phyloP scores from a whole-genome alignment of 2,888 invertebrate species.

The Hylaea fasciaria region DNA sequence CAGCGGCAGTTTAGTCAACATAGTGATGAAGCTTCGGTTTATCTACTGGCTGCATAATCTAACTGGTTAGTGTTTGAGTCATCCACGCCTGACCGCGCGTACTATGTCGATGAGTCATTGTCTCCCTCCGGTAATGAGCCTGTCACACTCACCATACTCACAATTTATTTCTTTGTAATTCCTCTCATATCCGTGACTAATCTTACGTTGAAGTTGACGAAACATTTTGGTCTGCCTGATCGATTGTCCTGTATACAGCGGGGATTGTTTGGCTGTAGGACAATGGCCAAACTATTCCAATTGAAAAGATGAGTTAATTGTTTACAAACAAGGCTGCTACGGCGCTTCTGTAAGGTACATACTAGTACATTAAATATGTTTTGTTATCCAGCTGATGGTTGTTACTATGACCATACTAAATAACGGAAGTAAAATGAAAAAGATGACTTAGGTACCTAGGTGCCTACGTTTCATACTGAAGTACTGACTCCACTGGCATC shows the following conservation, averaged over 20 bases:
- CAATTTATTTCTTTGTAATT: constrained; percentile 46
- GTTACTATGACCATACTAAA: no score
- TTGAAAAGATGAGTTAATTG: not conserved
- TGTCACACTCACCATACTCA: constrained; percentile 41
- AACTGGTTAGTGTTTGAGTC: constrained; percentile 49
- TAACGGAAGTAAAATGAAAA: no score
- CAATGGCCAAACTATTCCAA: constrained; percentile 2
- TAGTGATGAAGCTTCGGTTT: constrained; percentile 34
- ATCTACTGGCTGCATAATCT: constrained; percentile 33
- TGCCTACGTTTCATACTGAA: no score
- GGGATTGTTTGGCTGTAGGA: constrained; percentile 11
- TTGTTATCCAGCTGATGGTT: no score
- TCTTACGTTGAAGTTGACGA: constrained; percentile 27
- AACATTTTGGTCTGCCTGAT: constrained; percentile 16
- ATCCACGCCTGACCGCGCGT: constrained; percentile 53
- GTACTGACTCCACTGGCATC: no score
- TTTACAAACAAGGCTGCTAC: constrained; percentile 6
- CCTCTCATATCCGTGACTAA: constrained; percentile 48
- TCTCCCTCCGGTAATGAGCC: constrained; percentile 48
- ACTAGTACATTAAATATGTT: not conserved
- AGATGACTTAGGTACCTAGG: no score
- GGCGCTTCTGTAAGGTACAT: not conserved
- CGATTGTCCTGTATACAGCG: constrained; percentile 2
- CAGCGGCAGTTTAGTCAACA: constrained; percentile 26
- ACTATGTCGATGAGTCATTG: constrained; percentile 69